These are phyloP conservation scores for Poicephalus meyeri DNA, from an alignment of 2,113 vertebrate genomes.

Conservation along the genomic window DNA sequence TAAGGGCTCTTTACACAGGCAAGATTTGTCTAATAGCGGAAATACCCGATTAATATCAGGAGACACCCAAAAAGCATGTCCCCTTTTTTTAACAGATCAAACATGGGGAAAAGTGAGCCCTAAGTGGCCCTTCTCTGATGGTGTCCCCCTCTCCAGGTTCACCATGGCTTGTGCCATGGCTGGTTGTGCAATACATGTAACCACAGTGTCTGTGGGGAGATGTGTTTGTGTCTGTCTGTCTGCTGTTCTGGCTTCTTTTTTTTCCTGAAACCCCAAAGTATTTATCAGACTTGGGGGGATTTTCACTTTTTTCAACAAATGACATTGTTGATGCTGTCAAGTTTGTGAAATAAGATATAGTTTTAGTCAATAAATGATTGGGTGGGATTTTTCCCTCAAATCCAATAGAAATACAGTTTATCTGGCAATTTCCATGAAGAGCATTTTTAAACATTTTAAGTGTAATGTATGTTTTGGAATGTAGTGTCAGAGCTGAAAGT, in stretches of 20 bases:
- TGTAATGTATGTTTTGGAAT: neutral
- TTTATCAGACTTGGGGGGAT: neutral
- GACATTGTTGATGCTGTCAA: neutral
- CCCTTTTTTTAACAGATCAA: neutral
- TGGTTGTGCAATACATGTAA: rapidly evolving
- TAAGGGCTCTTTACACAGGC: neutral
- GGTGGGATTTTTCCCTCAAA: neutral
- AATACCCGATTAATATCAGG: neutral
- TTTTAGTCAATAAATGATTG: neutral
- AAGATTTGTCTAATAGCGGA: neutral
- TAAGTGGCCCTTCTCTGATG: neutral
- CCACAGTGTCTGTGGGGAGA: rapidly evolving
- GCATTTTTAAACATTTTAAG: neutral
- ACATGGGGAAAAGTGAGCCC: neutral
- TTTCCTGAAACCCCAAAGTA: neutral
- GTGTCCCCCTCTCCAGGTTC: neutral
- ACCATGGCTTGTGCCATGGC: rapidly evolving
- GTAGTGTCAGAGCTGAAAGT: neutral
- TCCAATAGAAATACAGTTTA: neutral
- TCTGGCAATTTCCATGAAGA: neutral
- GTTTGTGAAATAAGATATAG: neutral
- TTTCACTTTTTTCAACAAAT: neutral
- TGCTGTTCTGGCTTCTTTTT: neutral
- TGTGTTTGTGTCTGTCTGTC: neutral
- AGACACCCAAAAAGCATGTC: neutral